A percentile compares a stretch with the other conserved stretches of the same genome.
Evolutionary conservation across 2,797 vertebrate species (phyloP).

Genomic region (Atherinosoma microstoma): DNA sequence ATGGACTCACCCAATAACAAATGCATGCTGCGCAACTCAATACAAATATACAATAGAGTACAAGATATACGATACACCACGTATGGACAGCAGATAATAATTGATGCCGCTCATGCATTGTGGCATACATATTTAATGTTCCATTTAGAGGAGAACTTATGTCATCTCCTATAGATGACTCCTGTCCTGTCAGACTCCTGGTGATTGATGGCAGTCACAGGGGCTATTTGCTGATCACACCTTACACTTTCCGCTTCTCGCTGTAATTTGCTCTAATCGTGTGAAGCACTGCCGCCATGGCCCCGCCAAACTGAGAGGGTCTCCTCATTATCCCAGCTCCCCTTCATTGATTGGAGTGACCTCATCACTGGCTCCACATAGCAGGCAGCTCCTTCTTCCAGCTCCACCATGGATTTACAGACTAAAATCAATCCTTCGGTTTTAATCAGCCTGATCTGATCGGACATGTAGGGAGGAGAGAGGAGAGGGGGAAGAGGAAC

Average conservation of each 20-base stretch:
- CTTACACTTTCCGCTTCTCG: conserved; percentile 22
- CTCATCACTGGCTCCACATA: conserved; percentile 70
- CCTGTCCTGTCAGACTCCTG: conserved; percentile 27
- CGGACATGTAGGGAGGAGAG: conserved; percentile 28
- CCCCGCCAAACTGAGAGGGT: conserved; percentile 33
- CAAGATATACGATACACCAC: neutral
- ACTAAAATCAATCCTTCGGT: conserved; percentile 77
- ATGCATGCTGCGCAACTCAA: neutral
- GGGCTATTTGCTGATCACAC: conserved; percentile 30
- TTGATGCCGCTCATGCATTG: neutral
- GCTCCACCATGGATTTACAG: conserved; percentile 73
- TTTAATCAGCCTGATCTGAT: conserved; percentile 77
- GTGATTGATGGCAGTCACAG: conserved; percentile 33
- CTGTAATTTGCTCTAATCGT: conserved; percentile 68
- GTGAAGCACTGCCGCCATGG: conserved; percentile 28
- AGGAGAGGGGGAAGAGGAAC: conserved; percentile 8
- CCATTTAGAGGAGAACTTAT: conserved; percentile 2
- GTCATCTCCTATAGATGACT: conserved; percentile 15
- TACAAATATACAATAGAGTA: neutral
- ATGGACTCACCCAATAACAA: neutral
- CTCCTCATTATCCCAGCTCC: conserved; percentile 75
- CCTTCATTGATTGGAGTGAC: conserved; percentile 74
- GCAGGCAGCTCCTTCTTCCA: conserved; percentile 66
- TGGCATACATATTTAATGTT: neutral
- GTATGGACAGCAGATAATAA: neutral